phyloP scores from a whole-genome alignment of 2,797 vertebrate species.

The Notolepis coatsorum region DNA sequence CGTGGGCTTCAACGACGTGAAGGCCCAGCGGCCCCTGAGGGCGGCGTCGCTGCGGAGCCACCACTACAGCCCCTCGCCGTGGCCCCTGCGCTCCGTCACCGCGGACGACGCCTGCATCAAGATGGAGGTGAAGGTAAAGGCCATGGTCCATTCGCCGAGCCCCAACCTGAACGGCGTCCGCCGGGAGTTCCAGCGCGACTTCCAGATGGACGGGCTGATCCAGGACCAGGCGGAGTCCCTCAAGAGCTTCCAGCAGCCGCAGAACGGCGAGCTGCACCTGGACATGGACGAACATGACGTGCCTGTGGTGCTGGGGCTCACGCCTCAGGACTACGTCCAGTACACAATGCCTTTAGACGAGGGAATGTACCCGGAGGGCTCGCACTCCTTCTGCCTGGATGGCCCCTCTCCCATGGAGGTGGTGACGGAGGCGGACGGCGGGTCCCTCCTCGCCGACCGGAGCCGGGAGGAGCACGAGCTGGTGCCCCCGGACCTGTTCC shows the following conservation, averaged over 20 bases:
- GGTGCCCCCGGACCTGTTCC: conserved; percentile 90
- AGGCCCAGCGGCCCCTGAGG: conserved; percentile 92
- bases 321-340: conserved; percentile 99
- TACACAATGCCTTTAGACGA: conserved; percentile 99
- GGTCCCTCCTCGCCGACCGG: conserved; percentile 85
- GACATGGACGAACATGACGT: conserved; percentile 93
- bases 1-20: conserved; percentile 91
- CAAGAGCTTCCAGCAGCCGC: conserved; percentile 87
- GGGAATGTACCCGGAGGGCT: conserved; percentile 95
- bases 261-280: conserved; percentile 90
- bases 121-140: conserved; percentile 97
- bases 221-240: conserved; percentile 85
- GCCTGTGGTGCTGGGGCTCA: conserved; percentile 96
- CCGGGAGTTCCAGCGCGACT: conserved; percentile 93
- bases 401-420: conserved; percentile 95
- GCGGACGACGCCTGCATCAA: conserved; percentile 96
- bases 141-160: conserved; percentile 93
- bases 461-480: conserved; percentile 86
- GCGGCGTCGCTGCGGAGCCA: conserved; percentile 93
- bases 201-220: conserved; percentile 90
- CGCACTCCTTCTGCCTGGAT: conserved; percentile 92
- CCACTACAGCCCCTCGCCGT: conserved; percentile 97
- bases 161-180: conserved; percentile 92
- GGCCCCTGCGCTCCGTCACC: conserved; percentile 92
- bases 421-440: conserved; percentile 84